Conservation (phyloP, 2,888 invertebrate genomes). For the Oxyteleia sp. region DNA sequence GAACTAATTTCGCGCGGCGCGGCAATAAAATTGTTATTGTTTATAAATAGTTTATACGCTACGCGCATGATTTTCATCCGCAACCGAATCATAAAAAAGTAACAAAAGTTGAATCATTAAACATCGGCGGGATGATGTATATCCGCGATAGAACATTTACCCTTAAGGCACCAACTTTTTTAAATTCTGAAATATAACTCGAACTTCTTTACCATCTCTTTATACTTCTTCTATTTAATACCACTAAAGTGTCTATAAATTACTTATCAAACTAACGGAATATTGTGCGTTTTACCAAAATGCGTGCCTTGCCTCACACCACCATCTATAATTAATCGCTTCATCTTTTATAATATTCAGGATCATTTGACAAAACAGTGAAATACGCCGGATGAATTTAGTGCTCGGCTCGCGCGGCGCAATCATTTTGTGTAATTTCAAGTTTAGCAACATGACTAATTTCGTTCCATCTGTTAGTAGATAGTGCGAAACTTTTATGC, state of each 20-base stretch:
- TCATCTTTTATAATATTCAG: not conserved
- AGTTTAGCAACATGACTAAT: constrained; percentile 47
- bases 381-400: not conserved
- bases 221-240: constrained; percentile 38
- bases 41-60: constrained; percentile 14
- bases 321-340: not conserved
- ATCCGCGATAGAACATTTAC: constrained; percentile 29
- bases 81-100: constrained; percentile 46
- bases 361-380: not conserved
- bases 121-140: constrained; percentile 24
- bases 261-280: constrained; percentile 27
- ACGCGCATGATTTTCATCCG: constrained; percentile 15
- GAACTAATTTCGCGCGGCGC: constrained; percentile 2
- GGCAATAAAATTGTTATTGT: constrained; percentile 14
- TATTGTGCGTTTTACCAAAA: not conserved
- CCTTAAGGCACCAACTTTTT: constrained; percentile 22
- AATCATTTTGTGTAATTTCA: constrained; percentile 24
- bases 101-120: constrained; percentile 51
- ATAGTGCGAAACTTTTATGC: constrained; percentile 75
- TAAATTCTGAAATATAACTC: constrained; percentile 47
- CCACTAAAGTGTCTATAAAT: constrained; percentile 25
- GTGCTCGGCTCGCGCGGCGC: not conserved
- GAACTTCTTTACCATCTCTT: constrained; percentile 32
- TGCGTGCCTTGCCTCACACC: not conserved
- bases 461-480: constrained; percentile 60